phyloP scores from a whole-genome alignment of 2,888 invertebrate species.

The Hypena proboscidalis region DNA sequence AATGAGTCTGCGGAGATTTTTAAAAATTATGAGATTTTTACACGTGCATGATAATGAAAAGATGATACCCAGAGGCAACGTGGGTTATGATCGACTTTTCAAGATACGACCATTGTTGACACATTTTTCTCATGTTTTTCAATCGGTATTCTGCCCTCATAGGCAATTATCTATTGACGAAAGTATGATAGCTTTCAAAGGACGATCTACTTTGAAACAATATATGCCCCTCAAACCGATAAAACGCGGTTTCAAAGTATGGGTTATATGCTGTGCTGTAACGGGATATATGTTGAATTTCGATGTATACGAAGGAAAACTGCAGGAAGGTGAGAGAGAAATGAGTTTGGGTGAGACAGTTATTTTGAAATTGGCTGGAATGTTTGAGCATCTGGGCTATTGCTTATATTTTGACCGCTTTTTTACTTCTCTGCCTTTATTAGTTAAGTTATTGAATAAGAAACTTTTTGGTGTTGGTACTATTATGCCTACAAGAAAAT shows the following conservation, averaged over 20 bases:
- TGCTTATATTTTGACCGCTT: conserved; percentile 10
- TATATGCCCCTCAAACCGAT: conserved; percentile 15
- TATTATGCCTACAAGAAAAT: conserved; percentile 11
- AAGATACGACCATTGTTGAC: conserved; percentile 4
- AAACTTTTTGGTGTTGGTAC: conserved; percentile 2
- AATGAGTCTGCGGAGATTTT: conserved; percentile 5
- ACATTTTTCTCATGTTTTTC: conserved; percentile 3
- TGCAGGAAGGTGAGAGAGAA: background rate
- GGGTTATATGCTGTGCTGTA: conserved; percentile 9
- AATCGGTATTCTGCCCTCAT: background rate
- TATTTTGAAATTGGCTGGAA: conserved; percentile 3
- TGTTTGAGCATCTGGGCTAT: conserved; percentile 7
- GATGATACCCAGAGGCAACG: background rate
- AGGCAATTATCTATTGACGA: conserved; percentile 4
- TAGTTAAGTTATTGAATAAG: background rate
- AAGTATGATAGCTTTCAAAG: conserved; percentile 15
- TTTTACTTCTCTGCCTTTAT: conserved; percentile 2
- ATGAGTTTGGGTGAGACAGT: background rate
- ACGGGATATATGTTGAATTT: conserved; percentile 13
- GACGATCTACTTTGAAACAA: conserved; percentile 14
- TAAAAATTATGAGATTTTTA: conserved; percentile 5
- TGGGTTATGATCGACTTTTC: background rate
- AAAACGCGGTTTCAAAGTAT: conserved; percentile 14
- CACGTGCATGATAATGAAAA: conserved; percentile 3
- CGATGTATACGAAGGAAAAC: conserved; percentile 8